Conservation (phyloP, 1,140 invertebrate genomes). For the Bombus consobrinus region DNA sequence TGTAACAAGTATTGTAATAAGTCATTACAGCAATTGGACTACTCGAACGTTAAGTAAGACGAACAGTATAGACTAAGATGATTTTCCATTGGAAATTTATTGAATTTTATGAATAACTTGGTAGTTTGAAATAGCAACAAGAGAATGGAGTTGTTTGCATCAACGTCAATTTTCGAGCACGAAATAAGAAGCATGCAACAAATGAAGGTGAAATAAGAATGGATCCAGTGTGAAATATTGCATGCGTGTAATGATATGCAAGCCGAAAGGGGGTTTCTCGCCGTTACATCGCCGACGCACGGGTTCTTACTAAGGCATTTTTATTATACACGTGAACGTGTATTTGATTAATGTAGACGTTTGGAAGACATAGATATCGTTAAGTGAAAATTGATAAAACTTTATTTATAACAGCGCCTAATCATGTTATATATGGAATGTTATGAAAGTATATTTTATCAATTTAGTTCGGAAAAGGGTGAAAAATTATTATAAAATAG, state of each 20-base stretch:
- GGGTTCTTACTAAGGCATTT: constrained; percentile 11
- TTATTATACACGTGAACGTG: constrained; percentile 28
- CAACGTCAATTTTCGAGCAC: background rate
- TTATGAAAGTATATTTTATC: background rate
- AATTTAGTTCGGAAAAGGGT: fast-evolving
- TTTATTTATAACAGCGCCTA: background rate
- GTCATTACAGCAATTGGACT: too few relatives aligned
- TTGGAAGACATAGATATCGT: background rate
- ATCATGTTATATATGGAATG: background rate
- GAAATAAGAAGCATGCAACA: background rate
- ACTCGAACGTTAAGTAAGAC: too few relatives aligned
- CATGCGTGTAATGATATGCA: constrained; percentile 37
- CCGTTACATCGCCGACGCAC: background rate
- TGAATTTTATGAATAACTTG: background rate
- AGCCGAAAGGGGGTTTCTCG: constrained; percentile 14
- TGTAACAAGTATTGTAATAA: too few relatives aligned
- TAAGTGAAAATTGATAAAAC: constrained; percentile 10
- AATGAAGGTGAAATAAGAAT: constrained; percentile 29
- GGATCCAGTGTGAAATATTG: constrained; percentile 50
- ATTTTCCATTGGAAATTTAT: background rate
- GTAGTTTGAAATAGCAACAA: background rate
- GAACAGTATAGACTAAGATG: too few relatives aligned
- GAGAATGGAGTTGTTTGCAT: background rate
- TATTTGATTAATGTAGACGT: constrained; percentile 25
- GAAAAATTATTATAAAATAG: background rate